Evolutionary conservation across 2,797 vertebrate species (phyloP).

Genomic region (Sebastes alutus): DNA sequence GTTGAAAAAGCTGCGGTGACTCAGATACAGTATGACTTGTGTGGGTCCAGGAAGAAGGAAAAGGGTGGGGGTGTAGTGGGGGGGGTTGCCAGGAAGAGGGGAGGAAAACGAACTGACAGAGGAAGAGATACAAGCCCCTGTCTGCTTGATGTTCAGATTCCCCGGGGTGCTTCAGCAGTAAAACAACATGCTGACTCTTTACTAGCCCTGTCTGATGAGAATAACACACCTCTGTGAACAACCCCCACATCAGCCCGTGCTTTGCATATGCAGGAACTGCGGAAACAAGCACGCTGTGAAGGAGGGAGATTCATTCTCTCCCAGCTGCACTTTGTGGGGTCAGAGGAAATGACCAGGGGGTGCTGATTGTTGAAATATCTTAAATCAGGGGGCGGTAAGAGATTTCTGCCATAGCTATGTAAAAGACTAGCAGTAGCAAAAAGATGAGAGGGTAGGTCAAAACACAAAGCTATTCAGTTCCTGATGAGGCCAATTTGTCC

Average conservation of each 20-base stretch:
- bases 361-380: constrained; percentile 55
- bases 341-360: constrained; percentile 41
- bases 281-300: constrained; percentile 47
- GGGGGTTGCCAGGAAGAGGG: constrained; percentile 64
- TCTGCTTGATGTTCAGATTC: constrained; percentile 73
- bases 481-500: constrained; percentile 54
- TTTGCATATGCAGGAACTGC: constrained; percentile 51
- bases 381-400: constrained; percentile 36
- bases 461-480: constrained; percentile 1
- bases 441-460: background rate
- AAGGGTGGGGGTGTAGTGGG: constrained; percentile 35
- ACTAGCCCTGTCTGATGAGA: constrained; percentile 79
- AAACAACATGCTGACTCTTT: constrained; percentile 82
- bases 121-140: constrained; percentile 70
- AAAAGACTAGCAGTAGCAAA: constrained; percentile 1
- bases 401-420: constrained; percentile 3
- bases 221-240: constrained; percentile 78
- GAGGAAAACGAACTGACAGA: constrained; percentile 66
- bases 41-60: constrained; percentile 55
- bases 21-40: constrained; percentile 52
- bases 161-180: constrained; percentile 72
- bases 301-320: constrained; percentile 42
- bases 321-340: constrained; percentile 34
- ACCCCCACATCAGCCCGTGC: constrained; percentile 52
- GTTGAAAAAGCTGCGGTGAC: constrained; percentile 53